Evolutionary conservation across 2,797 vertebrate genomes (phyloP).

Genomic region (Morelia viridis): DNA sequence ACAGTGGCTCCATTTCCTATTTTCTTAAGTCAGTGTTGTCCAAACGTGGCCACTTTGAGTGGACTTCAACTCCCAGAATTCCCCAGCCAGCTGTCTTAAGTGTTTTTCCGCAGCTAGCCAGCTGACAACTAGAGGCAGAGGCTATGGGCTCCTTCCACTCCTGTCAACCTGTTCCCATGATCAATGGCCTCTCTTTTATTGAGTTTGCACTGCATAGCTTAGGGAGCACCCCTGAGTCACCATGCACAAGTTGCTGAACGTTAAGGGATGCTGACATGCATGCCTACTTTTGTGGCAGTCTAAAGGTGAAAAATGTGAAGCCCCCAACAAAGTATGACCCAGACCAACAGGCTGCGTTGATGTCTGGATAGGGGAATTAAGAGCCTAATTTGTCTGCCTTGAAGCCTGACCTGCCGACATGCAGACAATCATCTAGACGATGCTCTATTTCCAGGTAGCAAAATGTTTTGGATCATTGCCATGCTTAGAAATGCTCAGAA

Average conservation of each 20-base stretch:
- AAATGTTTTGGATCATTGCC: neutral
- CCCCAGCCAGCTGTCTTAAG: neutral
- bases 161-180: neutral
- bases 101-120: neutral
- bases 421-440: neutral
- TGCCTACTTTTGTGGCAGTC: neutral
- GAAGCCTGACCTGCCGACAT: neutral
- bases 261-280: neutral
- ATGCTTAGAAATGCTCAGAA: neutral
- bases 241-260: neutral
- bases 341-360: neutral
- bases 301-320: neutral
- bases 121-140: neutral
- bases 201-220: neutral
- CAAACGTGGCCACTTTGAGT: too few relatives aligned
- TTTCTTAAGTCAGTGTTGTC: too few relatives aligned
- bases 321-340: neutral
- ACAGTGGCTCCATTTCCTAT: neutral
- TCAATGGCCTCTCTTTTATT: neutral
- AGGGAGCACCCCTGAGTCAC: neutral
- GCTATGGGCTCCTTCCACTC: neutral
- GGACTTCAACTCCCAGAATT: too few relatives aligned
- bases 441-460: neutral
- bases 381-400: neutral
- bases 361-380: neutral